Conservation (phyloP, 2,113 vertebrate species). For the Nerophis ophidion region DNA sequence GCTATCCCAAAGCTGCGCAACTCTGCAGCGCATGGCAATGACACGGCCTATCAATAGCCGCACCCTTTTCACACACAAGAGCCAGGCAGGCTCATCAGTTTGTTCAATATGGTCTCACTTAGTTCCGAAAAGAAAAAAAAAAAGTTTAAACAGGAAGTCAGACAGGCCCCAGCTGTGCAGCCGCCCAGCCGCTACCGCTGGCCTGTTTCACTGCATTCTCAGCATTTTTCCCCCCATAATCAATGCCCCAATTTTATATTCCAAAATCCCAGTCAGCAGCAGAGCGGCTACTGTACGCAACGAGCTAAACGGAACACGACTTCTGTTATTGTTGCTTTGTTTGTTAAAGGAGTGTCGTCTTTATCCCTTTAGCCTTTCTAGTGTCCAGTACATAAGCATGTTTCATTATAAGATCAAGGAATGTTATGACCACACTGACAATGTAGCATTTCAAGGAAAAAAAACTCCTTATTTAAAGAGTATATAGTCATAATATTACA, state of each 20-base stretch:
- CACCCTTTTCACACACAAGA: conserved; percentile 30
- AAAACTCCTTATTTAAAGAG: background rate
- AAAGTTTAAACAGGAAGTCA: conserved; percentile 41
- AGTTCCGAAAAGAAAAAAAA: conserved; percentile 27
- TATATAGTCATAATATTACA: background rate
- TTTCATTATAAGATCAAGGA: background rate
- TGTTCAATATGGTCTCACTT: conserved; percentile 56
- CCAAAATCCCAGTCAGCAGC: conserved; percentile 8
- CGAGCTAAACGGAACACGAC: background rate
- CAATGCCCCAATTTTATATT: conserved; percentile 30
- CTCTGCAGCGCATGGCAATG: conserved; percentile 5
- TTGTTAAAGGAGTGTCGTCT: conserved; percentile 40
- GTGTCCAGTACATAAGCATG: conserved; percentile 32
- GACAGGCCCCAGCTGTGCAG: conserved; percentile 22
- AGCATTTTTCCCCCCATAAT: conserved; percentile 43
- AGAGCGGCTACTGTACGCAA: background rate
- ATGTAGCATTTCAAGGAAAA: no score
- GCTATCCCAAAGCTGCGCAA: conserved; percentile 10
- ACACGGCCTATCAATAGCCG: conserved; percentile 43
- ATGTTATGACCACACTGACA: background rate
- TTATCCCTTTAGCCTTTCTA: conserved; percentile 64
- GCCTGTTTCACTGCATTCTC: conserved; percentile 41
- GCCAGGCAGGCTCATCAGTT: conserved; percentile 21
- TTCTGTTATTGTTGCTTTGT: conserved; percentile 14
- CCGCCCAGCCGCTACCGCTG: conserved; percentile 9